Base-by-base conservation (phyloP, 2,888 invertebrate species). In the Pristionchus arcanus region DNA sequence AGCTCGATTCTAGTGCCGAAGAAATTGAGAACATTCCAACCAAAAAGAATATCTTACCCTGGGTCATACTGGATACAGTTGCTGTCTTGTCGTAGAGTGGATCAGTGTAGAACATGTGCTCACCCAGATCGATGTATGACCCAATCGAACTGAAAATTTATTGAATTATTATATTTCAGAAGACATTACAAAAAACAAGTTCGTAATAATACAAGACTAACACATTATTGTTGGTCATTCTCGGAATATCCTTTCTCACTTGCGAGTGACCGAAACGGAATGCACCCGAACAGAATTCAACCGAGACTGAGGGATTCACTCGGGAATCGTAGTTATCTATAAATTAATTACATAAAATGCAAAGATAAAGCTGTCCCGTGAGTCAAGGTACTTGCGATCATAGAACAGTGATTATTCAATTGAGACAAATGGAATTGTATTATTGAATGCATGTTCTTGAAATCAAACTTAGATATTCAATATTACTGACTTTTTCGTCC, bases 261-360 rank as follows among this genome's bases (percentile, higher is more conserved):
- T 91, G 90, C 28, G 90, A 90, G 86, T 92, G 91, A 91, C 98
- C 98, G 94, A 98, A 98, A 91, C 98, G 96, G 96, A 97, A 98
- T 0, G 98, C 97, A 0, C 98, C 98, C 0, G 97, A 96, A 0
- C 97, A 97, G 94, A 98, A 98, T 95, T 98, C 98, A n/a, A 97
- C 97, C 91, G 97, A 97, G 34, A 97, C 97, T 9, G 97, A 97
- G 0, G 98, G 97, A 95, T 97, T 97, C 95, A 89, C 89, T 16
- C 11, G n/a, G 74, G 34, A 31, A n/a, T 68, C n/a, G 68, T 68
- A 68, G 28, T 9, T n/a, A 25, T 68, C 68, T 68, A 4, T 15
- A 68, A 31, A 28, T n/a, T n/a, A n/a, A n/a, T n/a, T n/a, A n/a
- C n/a, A n/a, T n/a, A n/a, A n/a, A 21, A 25, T 28, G 63, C 15